A percentile compares a stretch with the other conserved stretches of the same genome.
These are phyloP conservation scores for Watsonalla cultraria DNA, from an alignment of 2,888 invertebrate genomes.

Conservation along the genomic window DNA sequence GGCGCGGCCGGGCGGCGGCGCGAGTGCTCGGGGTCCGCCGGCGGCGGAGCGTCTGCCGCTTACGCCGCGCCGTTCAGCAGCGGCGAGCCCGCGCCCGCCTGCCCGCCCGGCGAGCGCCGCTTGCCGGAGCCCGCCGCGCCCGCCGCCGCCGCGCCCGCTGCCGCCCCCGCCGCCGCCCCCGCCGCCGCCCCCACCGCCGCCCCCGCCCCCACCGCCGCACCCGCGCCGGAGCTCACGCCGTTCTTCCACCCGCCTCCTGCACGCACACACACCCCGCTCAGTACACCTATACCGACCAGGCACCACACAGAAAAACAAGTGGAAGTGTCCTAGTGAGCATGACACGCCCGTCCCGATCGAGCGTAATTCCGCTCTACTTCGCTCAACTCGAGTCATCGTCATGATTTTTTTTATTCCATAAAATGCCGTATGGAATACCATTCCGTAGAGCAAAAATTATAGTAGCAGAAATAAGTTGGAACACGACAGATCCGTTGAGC, in stretches of 20 bases:
- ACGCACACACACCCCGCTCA: constrained; percentile 9
- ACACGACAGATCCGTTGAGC: too few relatives aligned
- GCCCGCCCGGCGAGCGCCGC: constrained; percentile 11
- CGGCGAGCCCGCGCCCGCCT: constrained; percentile 63
- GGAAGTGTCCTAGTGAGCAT: background rate
- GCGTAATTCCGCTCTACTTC: too few relatives aligned
- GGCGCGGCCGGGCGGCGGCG: constrained; percentile 11
- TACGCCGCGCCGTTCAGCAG: constrained; percentile 83
- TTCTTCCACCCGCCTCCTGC: constrained; percentile 71
- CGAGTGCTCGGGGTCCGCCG: constrained; percentile 7
- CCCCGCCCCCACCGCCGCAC: constrained; percentile 10
- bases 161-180: constrained; percentile 35
- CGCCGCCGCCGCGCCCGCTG: constrained; percentile 22
- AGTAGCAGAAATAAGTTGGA: too few relatives aligned
- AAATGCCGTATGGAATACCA: too few relatives aligned
- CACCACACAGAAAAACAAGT: too few relatives aligned
- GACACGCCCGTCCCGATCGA: too few relatives aligned
- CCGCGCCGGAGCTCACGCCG: constrained; percentile 43
- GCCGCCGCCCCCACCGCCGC: constrained; percentile 12
- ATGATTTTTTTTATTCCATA: too few relatives aligned
- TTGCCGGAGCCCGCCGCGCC: constrained; percentile 17
- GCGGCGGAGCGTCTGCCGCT: constrained; percentile 17
- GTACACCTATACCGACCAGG: too few relatives aligned
- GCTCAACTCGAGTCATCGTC: too few relatives aligned
- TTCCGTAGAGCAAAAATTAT: too few relatives aligned